phyloP scores from a whole-genome alignment of 1,140 invertebrate species.

The Zelostemma sp. region DNA sequence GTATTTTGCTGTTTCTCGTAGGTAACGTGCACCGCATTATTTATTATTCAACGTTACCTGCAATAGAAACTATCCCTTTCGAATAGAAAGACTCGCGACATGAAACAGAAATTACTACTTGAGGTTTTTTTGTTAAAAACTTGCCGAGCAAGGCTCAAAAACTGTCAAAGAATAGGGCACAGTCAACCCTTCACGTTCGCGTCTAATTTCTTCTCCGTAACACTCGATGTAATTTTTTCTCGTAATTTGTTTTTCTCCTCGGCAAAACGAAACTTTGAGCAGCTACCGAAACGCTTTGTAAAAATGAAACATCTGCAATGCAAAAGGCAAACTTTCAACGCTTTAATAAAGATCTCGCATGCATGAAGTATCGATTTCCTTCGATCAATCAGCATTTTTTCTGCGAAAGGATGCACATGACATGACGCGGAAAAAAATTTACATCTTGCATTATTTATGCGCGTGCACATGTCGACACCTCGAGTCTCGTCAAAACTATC shows the following conservation, averaged over 20 bases:
- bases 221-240: too few species aligned
- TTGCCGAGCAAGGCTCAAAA: constrained; percentile 5
- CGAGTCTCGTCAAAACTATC: constrained; percentile 59
- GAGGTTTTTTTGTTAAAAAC: constrained; percentile 26
- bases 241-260: too few species aligned
- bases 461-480: constrained; percentile 43
- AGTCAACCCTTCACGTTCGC: too few species aligned
- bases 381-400: constrained; percentile 65
- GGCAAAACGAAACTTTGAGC: too few species aligned
- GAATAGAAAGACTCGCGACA: constrained; percentile 7
- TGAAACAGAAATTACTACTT: constrained; percentile 20
- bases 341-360: too few species aligned
- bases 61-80: constrained; percentile 23
- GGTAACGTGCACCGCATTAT: constrained; percentile 10
- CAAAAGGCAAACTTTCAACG: neutral
- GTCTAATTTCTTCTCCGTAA: too few species aligned
- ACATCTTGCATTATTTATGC: constrained; percentile 62
- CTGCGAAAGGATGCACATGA: constrained; percentile 64
- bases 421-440: constrained; percentile 68
- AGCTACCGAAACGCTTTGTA: too few species aligned
- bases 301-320: neutral
- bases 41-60: constrained; percentile 20
- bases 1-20: constrained; percentile 17
- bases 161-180: too few species aligned
- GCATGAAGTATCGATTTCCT: constrained; percentile 25